Evolutionary conservation across 2,113 vertebrate species (phyloP).

Genomic region (Ciconia stormi): DNA sequence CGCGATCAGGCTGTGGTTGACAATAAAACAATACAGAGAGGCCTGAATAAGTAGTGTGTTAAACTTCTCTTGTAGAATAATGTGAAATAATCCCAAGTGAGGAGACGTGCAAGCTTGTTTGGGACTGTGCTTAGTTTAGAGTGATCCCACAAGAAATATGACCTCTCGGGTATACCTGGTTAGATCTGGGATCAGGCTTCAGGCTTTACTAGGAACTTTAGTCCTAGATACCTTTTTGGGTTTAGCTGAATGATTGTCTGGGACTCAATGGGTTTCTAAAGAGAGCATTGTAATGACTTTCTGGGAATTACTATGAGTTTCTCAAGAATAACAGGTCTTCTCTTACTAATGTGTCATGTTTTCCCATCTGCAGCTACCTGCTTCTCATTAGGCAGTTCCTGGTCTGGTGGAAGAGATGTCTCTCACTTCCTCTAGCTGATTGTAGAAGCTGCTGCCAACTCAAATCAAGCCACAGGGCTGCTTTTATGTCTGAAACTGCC

Average conservation of each 20-base stretch:
- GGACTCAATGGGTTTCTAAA: not conserved
- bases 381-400: not conserved
- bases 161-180: accelerated
- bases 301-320: not conserved
- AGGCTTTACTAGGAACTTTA: not conserved
- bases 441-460: not conserved
- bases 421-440: not conserved
- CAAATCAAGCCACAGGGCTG: not conserved
- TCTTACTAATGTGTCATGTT: not conserved
- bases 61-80: not conserved
- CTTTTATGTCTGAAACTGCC: not conserved
- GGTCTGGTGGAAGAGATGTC: not conserved
- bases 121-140: not conserved
- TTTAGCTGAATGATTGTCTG: not conserved
- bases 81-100: not conserved
- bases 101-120: not conserved
- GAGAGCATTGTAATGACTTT: not conserved
- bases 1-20: not conserved
- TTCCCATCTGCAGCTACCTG: not conserved
- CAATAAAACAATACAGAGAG: not conserved
- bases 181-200: not conserved
- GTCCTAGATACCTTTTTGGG: not conserved
- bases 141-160: not conserved
- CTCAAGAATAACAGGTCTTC: not conserved
- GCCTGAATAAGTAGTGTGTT: not conserved